Conservation (phyloP, 1,140 invertebrate species). For the Heliconius himera region DNA sequence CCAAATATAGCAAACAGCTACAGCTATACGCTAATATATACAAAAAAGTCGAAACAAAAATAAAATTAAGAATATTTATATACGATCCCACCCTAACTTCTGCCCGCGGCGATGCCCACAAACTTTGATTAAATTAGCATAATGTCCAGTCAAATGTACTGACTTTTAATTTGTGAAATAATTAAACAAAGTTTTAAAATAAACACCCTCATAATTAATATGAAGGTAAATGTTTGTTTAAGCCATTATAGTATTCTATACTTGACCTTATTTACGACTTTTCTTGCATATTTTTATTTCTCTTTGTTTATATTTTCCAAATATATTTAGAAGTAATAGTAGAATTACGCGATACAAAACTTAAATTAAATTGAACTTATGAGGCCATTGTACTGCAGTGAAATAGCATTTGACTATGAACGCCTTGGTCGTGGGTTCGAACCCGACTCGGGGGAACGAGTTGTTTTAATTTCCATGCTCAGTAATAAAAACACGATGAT, state of each 20-base stretch:
- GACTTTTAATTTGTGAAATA: constrained; percentile 11
- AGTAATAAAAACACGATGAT: too few species aligned
- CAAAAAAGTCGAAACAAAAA: not conserved
- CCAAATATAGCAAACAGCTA: not conserved
- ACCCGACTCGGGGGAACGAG: too few species aligned
- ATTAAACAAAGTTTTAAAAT: constrained; percentile 14
- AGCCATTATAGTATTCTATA: not conserved
- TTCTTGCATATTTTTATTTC: not conserved
- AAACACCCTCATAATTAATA: constrained; percentile 7
- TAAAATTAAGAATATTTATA: not conserved
- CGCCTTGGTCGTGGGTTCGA: too few species aligned
- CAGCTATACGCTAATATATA: not conserved
- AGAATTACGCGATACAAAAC: too few species aligned
- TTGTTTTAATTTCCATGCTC: too few species aligned
- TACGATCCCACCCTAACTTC: not conserved
- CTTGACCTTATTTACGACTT: not conserved
- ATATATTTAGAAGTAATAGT: too few species aligned
- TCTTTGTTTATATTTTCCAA: too few species aligned
- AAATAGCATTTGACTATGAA: too few species aligned
- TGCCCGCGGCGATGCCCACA: constrained; percentile 6
- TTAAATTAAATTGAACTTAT: too few species aligned
- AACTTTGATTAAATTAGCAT: constrained; percentile 11
- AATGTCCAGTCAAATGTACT: constrained; percentile 11
- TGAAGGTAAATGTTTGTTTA: constrained; percentile 1
- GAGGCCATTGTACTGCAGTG: too few species aligned